phyloP scores from a whole-genome alignment of 2,797 vertebrate species.

The Acrossocheilus wenchowensis region DNA sequence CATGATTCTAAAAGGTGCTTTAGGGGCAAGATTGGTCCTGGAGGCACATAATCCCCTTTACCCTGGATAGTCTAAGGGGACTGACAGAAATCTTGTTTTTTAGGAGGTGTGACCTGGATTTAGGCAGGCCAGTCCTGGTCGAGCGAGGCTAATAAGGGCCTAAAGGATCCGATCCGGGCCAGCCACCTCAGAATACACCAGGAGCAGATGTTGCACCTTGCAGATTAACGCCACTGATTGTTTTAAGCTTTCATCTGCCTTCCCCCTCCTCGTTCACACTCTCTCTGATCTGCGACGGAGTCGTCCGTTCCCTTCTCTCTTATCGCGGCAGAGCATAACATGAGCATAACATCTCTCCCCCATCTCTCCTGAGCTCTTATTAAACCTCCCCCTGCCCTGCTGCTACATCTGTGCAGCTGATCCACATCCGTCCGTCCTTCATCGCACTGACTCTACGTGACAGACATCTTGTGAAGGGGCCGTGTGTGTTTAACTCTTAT shows the following conservation, averaged over 20 bases:
- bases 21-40: slow-evolving; percentile 3
- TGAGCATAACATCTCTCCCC: slow-evolving; percentile 18
- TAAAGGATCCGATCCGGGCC: slow-evolving; percentile 67
- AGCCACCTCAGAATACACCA: slow-evolving; percentile 51
- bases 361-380: slow-evolving; percentile 47
- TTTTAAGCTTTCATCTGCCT: slow-evolving; percentile 51
- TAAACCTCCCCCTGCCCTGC: slow-evolving; percentile 30
- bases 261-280: neutral
- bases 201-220: slow-evolving; percentile 54
- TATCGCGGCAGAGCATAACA: slow-evolving; percentile 5
- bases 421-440: slow-evolving; percentile 29
- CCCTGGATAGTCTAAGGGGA: slow-evolving; percentile 53
- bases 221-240: slow-evolving; percentile 52
- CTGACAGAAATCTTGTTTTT: slow-evolving; percentile 32
- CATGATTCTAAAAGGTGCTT: neutral
- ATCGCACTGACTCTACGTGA: slow-evolving; percentile 25
- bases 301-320: slow-evolving; percentile 10
- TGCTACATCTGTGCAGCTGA: slow-evolving; percentile 40
- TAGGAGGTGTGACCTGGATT: slow-evolving; percentile 67
- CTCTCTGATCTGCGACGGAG: slow-evolving; percentile 14
- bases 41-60: slow-evolving; percentile 58
- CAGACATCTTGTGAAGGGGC: slow-evolving; percentile 15
- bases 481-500: slow-evolving; percentile 37
- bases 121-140: slow-evolving; percentile 61
- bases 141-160: slow-evolving; percentile 71